These are phyloP conservation scores for Pluvialis apricaria DNA, from an alignment of 2,113 vertebrate genomes.

Conservation along the genomic window DNA sequence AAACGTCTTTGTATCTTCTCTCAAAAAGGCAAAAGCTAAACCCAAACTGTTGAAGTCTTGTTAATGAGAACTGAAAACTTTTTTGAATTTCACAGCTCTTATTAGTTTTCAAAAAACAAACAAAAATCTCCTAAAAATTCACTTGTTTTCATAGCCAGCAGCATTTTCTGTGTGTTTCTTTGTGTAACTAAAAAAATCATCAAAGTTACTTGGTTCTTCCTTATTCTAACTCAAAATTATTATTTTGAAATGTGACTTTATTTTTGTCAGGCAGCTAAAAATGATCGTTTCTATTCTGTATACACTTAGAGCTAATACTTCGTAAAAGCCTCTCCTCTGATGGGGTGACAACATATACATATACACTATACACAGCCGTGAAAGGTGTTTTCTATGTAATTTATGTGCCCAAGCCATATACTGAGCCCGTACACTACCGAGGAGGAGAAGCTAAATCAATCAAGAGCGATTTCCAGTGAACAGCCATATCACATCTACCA, in stretches of 20 bases:
- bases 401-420: constrained; percentile 46
- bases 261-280: not conserved
- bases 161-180: not conserved
- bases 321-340: constrained; percentile 57
- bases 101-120: not conserved
- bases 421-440: not conserved
- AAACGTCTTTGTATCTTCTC: not conserved
- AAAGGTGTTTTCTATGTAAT: constrained; percentile 18
- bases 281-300: not conserved
- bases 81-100: not conserved
- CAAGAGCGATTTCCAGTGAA: constrained; percentile 56
- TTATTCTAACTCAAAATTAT: not conserved
- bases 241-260: not conserved
- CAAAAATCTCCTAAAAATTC: not conserved
- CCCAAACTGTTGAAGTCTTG: not conserved
- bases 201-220: not conserved
- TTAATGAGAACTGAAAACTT: not conserved
- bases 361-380: not conserved
- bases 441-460: constrained; percentile 48
- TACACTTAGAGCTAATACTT: constrained; percentile 31
- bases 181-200: not conserved
- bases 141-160: not conserved
- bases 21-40: not conserved
- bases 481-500: constrained; percentile 44
- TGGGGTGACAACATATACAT: constrained; percentile 29